Percentiles rank a stretch among this genome's conserved stretches.
phyloP scores from a whole-genome alignment of 2,797 vertebrate genomes.

The Adelosebastes latens region DNA sequence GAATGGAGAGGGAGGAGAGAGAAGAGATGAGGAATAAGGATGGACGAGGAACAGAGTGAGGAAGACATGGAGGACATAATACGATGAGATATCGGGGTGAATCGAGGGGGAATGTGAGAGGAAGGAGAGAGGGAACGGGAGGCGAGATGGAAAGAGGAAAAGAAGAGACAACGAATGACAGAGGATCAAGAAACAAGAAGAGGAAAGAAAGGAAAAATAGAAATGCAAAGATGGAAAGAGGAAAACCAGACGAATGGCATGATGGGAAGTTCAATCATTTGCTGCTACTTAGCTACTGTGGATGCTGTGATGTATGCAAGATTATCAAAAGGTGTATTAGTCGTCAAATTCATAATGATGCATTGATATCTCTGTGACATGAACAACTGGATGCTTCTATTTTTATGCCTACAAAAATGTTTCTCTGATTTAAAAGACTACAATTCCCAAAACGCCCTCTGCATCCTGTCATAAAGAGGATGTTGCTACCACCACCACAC shows the following conservation, averaged over 20 bases:
- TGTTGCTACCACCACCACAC: too few relatives aligned
- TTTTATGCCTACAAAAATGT: not conserved
- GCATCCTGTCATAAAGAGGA: too few relatives aligned
- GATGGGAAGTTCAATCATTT: not conserved
- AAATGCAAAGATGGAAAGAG: not conserved
- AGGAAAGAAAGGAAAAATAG: not conserved
- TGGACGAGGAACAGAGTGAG: not conserved
- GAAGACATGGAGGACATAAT: not conserved
- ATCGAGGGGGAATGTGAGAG: not conserved
- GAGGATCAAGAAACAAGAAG: not conserved
- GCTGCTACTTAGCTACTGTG: not conserved
- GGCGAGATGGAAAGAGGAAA: not conserved
- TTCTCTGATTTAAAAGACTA: too few relatives aligned
- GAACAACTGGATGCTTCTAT: not conserved
- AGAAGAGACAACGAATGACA: not conserved
- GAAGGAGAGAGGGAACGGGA: not conserved
- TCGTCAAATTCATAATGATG: not conserved
- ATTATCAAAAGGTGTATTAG: not conserved
- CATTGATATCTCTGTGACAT: not conserved
- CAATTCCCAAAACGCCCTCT: too few relatives aligned
- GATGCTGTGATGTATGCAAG: not conserved
- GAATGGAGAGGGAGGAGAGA: not conserved
- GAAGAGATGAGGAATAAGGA: not conserved
- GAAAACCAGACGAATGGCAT: not conserved
- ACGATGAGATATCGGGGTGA: not conserved